Percentiles rank a stretch among this genome's conserved stretches.
phyloP scores from a whole-genome alignment of 2,797 vertebrate genomes.

The Loris lydekkerianus region DNA sequence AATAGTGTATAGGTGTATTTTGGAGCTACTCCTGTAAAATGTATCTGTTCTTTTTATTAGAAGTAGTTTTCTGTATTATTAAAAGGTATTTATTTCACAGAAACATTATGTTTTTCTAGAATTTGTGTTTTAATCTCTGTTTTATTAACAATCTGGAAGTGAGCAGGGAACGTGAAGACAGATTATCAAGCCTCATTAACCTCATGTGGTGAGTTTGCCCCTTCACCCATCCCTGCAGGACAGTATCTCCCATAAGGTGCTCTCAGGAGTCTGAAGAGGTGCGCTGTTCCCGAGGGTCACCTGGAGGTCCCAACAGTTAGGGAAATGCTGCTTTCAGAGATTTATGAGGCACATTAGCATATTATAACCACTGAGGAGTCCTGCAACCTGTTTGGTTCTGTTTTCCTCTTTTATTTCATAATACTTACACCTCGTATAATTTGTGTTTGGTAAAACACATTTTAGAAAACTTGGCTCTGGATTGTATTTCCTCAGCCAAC shows the following conservation, averaged over 20 bases:
- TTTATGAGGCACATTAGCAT: neutral
- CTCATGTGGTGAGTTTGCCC: neutral
- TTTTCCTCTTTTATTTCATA: constrained; percentile 12
- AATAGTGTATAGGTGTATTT: neutral
- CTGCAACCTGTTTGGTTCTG: neutral
- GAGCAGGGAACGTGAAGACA: constrained; percentile 21
- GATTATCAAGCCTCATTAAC: neutral
- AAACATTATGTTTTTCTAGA: constrained; percentile 7
- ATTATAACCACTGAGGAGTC: neutral
- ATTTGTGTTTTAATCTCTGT: constrained; percentile 47
- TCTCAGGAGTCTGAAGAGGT: neutral
- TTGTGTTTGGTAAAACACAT: constrained; percentile 58
- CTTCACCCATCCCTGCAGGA: rapidly evolving
- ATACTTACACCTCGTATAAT: neutral
- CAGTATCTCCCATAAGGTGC: neutral
- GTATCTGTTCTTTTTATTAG: constrained; percentile 7
- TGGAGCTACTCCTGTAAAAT: neutral
- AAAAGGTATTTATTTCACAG: neutral
- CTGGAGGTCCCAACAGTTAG: neutral
- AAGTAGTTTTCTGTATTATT: constrained; percentile 39
- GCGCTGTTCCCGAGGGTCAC: neutral
- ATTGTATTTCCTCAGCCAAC: constrained; percentile 13
- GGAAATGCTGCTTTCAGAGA: neutral
- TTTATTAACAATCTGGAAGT: neutral
- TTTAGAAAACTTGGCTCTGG: constrained; percentile 14